Base-by-base conservation (phyloP, 2,888 invertebrate genomes). In the Troides helena region DNA sequence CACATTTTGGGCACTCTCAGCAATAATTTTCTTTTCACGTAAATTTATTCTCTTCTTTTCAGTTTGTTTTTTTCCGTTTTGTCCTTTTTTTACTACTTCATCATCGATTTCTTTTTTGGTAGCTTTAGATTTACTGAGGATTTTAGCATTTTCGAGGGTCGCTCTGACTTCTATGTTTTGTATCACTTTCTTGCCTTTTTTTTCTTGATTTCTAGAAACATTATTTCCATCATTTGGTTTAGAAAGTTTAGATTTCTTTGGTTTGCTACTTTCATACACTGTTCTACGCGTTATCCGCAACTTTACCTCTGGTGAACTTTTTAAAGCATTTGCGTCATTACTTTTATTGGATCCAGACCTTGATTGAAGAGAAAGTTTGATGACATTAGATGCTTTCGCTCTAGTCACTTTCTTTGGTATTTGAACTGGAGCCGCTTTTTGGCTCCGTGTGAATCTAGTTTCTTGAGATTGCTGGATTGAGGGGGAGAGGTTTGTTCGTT, bases 271-370 rank as follows among this genome's bases (percentile, higher is more conserved):
- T 43, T 18, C 21, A 14, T 25, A 68, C 23, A 69, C 64, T 23
- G 67, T 70, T 17, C 72, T 80, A 0, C 80, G 77, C 1, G 77
- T 72, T 39, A 72, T 72, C 61, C 71, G 79, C 1, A 75, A 65
- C 62, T 72, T 69, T 1, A 39, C 65, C 43, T 73, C 72, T n/a
- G 67, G 58, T 30, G 43, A 17, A 39, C 61, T 30, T 43, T 53
- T 43, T 14, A 58, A 18, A 23, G 64, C 30, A 18, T 60, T 60
- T 10, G 43, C 66, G 58, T 72, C 58, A 43, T 43, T 58, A n/a
- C 71, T 71, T 69, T 73, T 75, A 23, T 65, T 69, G 36, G 75
- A 67, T 58, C 72, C 76, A 3, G 86, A 84, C 71, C 85, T 85
- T 18, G 80, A 3, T 60, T 78, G 75, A 0, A 60, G 66, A 17